These are phyloP conservation scores for Calidris pygmaea DNA, from an alignment of 2,113 vertebrate species.

Conservation along the genomic window DNA sequence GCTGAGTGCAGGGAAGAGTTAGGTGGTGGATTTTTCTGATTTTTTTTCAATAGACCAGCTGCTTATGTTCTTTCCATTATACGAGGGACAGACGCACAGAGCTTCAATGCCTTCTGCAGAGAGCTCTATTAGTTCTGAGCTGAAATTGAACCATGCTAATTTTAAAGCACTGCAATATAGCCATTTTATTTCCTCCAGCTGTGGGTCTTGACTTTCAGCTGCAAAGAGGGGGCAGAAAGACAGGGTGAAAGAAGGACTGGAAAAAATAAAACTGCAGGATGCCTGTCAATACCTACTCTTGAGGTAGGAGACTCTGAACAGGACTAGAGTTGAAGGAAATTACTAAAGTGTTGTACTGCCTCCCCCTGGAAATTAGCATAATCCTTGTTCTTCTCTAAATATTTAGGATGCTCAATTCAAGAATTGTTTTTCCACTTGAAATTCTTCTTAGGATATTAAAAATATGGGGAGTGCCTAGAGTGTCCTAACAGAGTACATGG, in stretches of 20 bases:
- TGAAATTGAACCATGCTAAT: conserved; percentile 57
- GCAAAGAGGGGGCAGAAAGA: conserved; percentile 12
- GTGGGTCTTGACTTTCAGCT: conserved; percentile 57
- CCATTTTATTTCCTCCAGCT: conserved; percentile 72
- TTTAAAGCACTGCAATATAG: conserved; percentile 62
- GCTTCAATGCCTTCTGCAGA: conserved; percentile 30
- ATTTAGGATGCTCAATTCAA: neutral
- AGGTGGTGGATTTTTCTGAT: neutral
- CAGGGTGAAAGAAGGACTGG: neutral
- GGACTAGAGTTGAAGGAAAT: neutral
- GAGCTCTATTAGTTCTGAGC: conserved; percentile 26
- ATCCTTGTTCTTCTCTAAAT: neutral
- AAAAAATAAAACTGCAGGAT: conserved; percentile 43
- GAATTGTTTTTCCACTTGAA: neutral
- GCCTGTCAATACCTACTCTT: conserved; percentile 41
- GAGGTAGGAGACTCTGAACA: neutral
- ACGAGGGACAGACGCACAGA: neutral
- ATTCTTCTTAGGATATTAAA: neutral
- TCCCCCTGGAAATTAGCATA: neutral
- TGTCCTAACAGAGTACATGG: neutral
- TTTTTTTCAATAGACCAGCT: neutral
- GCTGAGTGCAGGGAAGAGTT: neutral
- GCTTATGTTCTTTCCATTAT: conserved; percentile 41
- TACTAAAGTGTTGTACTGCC: neutral
- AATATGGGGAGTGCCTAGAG: neutral